phyloP scores from a whole-genome alignment of 1,140 invertebrate genomes.

The Probaryconus sp. region DNA sequence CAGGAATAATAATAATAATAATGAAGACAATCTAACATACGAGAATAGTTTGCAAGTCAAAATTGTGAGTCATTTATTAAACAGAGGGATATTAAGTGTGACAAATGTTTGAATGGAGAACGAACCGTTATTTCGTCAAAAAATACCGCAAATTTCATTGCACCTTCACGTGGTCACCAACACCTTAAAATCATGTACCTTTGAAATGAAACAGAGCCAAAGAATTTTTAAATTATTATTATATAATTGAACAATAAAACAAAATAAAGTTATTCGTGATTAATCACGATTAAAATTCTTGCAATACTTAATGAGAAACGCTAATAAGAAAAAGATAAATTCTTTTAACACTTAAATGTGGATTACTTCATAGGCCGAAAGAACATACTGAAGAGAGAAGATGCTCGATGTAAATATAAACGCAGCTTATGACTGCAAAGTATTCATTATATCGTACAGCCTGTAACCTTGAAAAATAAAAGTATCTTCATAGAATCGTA shows the following conservation, averaged over 20 bases:
- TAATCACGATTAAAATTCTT: too few species aligned
- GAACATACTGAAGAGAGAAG: slow-evolving; percentile 3
- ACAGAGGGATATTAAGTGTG: slow-evolving; percentile 38
- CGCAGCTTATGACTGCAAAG: slow-evolving; percentile 15
- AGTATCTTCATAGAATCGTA: slow-evolving; percentile 29
- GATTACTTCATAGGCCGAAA: not conserved
- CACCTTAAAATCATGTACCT: too few species aligned
- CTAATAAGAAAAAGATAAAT: too few species aligned
- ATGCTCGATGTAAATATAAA: slow-evolving; percentile 4
- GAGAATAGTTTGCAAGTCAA: slow-evolving; percentile 19
- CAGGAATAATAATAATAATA: too few species aligned
- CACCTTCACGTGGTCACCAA: too few species aligned
- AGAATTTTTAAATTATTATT: too few species aligned
- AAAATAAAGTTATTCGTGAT: too few species aligned
- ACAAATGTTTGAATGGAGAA: slow-evolving; percentile 48
- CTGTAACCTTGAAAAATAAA: slow-evolving; percentile 37
- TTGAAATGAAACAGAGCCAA: too few species aligned
- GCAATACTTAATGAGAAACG: too few species aligned
- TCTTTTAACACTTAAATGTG: slow-evolving; percentile 3
- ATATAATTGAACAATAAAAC: too few species aligned
- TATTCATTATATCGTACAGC: slow-evolving; percentile 11
- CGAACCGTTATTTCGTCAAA: slow-evolving; percentile 47
- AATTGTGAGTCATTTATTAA: slow-evolving; percentile 45
- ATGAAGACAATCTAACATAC: not conserved
- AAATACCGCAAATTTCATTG: slow-evolving; percentile 39